phyloP scores from a whole-genome alignment of 2,888 invertebrate species.

The Steinernema carpocapsae region DNA sequence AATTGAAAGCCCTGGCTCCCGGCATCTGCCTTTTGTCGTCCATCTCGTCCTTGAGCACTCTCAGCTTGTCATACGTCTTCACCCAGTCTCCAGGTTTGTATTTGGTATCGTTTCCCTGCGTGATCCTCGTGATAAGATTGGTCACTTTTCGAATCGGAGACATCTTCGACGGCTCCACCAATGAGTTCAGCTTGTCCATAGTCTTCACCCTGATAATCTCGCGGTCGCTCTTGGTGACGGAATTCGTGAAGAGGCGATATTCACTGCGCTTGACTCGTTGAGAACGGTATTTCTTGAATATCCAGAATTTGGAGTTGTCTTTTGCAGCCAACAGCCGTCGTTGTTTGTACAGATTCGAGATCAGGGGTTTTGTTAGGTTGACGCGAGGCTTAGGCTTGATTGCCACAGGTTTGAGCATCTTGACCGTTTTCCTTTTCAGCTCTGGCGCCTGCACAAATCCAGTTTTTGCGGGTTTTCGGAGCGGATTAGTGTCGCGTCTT shows the following conservation, averaged over 20 bases:
- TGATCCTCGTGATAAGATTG: conserved; percentile 20
- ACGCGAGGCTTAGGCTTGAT: conserved; percentile 3
- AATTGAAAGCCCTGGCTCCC: conserved; percentile 55
- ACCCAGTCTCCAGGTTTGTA: conserved; percentile 45
- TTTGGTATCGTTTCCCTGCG: neutral
- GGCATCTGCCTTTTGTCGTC: conserved; percentile 44
- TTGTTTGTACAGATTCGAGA: neutral
- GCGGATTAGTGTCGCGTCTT: conserved; percentile 17
- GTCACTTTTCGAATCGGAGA: conserved; percentile 23
- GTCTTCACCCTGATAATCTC: neutral
- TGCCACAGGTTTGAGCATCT: conserved; percentile 37
- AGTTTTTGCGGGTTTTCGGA: conserved; percentile 34
- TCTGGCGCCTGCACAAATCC: conserved; percentile 34
- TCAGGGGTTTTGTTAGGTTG: neutral
- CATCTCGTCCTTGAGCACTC: conserved; percentile 51
- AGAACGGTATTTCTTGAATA: neutral
- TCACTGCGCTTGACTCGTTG: conserved; percentile 10
- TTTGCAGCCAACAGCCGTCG: neutral
- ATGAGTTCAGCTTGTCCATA: neutral
- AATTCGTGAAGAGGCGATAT: conserved; percentile 23
- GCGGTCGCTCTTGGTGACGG: neutral
- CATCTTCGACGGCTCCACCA: neutral
- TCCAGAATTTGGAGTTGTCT: conserved; percentile 10
- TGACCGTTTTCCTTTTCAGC: conserved; percentile 19
- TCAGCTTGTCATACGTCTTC: conserved; percentile 51